Evolutionary conservation across 2,797 vertebrate genomes (phyloP).

Genomic region (Lycodopsis pacificus): DNA sequence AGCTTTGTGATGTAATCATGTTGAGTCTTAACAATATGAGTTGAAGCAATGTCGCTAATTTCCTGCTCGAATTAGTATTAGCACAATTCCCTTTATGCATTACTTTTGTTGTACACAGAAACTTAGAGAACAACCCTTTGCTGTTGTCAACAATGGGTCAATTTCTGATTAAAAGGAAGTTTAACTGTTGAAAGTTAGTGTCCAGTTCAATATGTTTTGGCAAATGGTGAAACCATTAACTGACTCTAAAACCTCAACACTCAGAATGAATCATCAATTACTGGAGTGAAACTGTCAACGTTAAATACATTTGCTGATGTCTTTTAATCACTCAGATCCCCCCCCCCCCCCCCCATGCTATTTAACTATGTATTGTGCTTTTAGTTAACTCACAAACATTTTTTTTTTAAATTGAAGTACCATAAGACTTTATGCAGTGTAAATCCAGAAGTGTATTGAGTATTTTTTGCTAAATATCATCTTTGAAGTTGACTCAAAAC

Average conservation of each 20-base stretch:
- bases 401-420: not conserved
- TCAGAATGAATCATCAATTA: conserved; percentile 33
- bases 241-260: conserved; percentile 29
- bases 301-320: conserved; percentile 11
- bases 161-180: conserved; percentile 29
- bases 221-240: conserved; percentile 45
- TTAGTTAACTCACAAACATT: conserved; percentile 14
- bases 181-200: conserved; percentile 23
- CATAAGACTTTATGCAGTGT: not conserved
- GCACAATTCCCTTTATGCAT: not conserved
- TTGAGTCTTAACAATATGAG: not conserved
- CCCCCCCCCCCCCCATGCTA: not conserved
- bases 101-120: not conserved
- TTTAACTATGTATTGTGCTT: conserved; percentile 5
- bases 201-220: conserved; percentile 29
- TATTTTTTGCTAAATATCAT: conserved; percentile 15
- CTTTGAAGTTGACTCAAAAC: conserved; percentile 51
- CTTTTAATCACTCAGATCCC: conserved; percentile 12
- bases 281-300: conserved; percentile 11
- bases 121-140: not conserved
- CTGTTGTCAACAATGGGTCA: conserved; percentile 22
- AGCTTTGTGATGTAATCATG: conserved; percentile 5
- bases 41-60: not conserved
- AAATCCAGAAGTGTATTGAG: conserved; percentile 11
- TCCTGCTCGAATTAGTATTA: not conserved